These are phyloP conservation scores for Pasiphila rectangulata DNA, from an alignment of 2,888 invertebrate genomes.

Conservation along the genomic window DNA sequence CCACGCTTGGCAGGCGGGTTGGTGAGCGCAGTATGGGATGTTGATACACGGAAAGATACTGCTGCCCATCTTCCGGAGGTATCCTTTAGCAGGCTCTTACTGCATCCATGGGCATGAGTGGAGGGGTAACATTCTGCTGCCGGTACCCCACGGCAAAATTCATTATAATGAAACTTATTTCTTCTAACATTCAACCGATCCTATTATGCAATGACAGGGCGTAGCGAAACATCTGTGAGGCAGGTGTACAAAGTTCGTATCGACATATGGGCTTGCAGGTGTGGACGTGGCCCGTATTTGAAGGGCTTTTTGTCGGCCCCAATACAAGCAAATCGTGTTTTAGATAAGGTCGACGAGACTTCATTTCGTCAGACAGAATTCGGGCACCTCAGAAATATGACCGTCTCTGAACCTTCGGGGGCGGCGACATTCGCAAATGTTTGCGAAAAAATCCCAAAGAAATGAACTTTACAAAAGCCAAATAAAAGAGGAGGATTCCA, in stretches of 20 bases:
- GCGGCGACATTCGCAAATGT: conserved; percentile 5
- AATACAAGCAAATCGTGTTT: conserved; percentile 8
- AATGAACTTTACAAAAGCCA: background rate
- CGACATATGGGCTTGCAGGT: conserved; percentile 29
- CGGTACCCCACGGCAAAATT: too few relatives aligned
- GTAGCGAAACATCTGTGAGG: conserved; percentile 59
- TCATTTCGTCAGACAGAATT: background rate
- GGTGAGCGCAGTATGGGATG: too few relatives aligned
- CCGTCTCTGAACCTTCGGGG: conserved; percentile 11
- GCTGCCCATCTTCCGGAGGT: too few relatives aligned
- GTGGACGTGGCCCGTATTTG: conserved; percentile 36
- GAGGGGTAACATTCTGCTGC: too few relatives aligned
- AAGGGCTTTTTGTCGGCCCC: conserved; percentile 22
- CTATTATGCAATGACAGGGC: conserved; percentile 23
- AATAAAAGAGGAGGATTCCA: too few relatives aligned
- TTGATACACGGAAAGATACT: too few relatives aligned
- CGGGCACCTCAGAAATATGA: conserved; percentile 6
- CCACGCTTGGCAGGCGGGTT: too few relatives aligned
- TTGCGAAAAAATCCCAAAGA: background rate
- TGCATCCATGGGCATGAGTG: too few relatives aligned
- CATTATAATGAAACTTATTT: too few relatives aligned
- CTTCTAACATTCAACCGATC: conserved; percentile 6
- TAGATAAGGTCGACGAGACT: conserved; percentile 2
- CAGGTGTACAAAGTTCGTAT: conserved; percentile 58
- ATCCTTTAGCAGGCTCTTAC: too few relatives aligned